Evolutionary conservation across 2,888 invertebrate genomes (phyloP), one percentile per base, ranked within the genome.

Genomic region (Neoascia interrupta): DNA sequence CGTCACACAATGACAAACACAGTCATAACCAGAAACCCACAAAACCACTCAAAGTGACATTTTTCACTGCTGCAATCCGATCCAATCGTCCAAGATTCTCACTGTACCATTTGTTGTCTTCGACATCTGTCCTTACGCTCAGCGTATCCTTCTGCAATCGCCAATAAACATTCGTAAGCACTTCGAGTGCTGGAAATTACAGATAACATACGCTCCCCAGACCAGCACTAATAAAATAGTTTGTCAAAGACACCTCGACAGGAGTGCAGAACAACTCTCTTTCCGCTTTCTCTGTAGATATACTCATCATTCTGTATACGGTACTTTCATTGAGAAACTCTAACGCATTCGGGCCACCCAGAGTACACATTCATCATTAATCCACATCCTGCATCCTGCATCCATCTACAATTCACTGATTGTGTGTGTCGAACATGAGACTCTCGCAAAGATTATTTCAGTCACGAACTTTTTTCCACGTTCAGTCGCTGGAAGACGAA

Each of bases 151-250:
- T 11, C 26, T 37, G 13, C 13, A 19, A 6, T 10, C 1, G 11
- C 13, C 31, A 5, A 8, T 8, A 16, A n/a, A 21, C 28, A 41
- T 15, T 28, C 66, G 47, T 19, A 36, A 31, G 34, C 26, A 36
- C 39, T 39, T 18, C 47, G 15, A 28, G 49, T 23, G 41, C 58
- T 23, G 58, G 43, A 73, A 58, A 58, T 58, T 73, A 51, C 56
- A 13, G 34, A 58, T 66, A 58, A 56, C 36, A 66, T 15, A 21
- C 34, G 5, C 15, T 31, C 23, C 16, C n/a, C 2, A 58, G 49
- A 73, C 73, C 66, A 66, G 73, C n/a, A 58, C 66, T 66, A 66
- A 73, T 73, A 66, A 73, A 73, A 70, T 53, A 73, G 73, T 73
- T 73, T 66, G 66, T 60, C 64, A 73, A 73, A 66, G 73, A 73